Conservation (phyloP, 1,140 invertebrate species). For the Harpegnathos saltator region DNA sequence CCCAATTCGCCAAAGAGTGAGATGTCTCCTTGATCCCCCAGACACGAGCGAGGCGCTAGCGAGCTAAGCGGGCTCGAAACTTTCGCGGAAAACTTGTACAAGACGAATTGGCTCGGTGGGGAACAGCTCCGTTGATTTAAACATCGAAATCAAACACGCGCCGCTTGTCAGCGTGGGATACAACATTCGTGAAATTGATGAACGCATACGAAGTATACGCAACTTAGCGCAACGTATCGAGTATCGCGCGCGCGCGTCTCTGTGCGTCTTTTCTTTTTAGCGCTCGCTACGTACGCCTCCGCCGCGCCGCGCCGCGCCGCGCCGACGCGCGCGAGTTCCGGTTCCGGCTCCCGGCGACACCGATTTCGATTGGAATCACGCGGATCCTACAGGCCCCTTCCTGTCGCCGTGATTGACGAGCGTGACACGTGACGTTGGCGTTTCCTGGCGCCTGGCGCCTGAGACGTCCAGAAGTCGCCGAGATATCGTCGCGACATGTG, state of each 20-base stretch:
- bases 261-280: too few species aligned
- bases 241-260: slow-evolving; percentile 5
- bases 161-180: not conserved
- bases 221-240: slow-evolving; percentile 18
- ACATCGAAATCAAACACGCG: slow-evolving; percentile 5
- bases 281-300: slow-evolving; percentile 55
- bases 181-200: slow-evolving; percentile 10
- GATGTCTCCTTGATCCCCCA: too few species aligned
- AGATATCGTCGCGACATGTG: slow-evolving; percentile 69
- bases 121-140: not conserved
- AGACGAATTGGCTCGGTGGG: not conserved
- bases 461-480: slow-evolving; percentile 65
- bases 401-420: slow-evolving; percentile 74
- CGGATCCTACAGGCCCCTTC: slow-evolving; percentile 70
- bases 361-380: slow-evolving; percentile 75
- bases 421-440: slow-evolving; percentile 67
- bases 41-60: too few species aligned
- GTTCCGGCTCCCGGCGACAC: slow-evolving; percentile 68
- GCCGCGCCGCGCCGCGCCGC: too few species aligned
- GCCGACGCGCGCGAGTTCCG: slow-evolving; percentile 64
- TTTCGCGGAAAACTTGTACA: not conserved
- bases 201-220: slow-evolving; percentile 1
- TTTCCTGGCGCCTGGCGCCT: slow-evolving; percentile 71
- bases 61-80: not conserved
- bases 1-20: too few species aligned